These are phyloP conservation scores for Paedocypris micromegethes DNA, from an alignment of 2,797 vertebrate genomes.

Conservation along the genomic window DNA sequence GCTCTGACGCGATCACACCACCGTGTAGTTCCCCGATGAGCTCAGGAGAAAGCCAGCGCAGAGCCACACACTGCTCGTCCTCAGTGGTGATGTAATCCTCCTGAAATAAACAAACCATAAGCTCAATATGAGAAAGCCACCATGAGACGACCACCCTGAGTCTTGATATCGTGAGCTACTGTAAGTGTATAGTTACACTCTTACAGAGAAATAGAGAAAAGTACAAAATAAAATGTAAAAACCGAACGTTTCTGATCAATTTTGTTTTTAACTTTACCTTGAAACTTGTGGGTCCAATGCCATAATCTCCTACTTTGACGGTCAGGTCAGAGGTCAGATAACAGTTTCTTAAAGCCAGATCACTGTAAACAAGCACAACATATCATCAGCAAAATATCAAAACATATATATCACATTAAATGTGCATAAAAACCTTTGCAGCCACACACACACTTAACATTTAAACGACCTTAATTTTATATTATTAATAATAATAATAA, in stretches of 20 bases:
- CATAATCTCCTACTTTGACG: conserved; percentile 94
- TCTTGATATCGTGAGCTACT: too few relatives aligned
- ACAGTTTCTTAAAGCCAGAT: conserved; percentile 92
- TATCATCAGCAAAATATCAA: not conserved
- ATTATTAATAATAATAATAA: too few relatives aligned
- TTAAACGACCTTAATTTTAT: too few relatives aligned
- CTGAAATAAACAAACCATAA: conserved; percentile 55
- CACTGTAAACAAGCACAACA: conserved; percentile 63
- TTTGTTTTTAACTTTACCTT: conserved; percentile 72
- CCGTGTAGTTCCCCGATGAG: conserved; percentile 90
- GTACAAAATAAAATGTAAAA: not conserved
- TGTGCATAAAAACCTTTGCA: too few relatives aligned
- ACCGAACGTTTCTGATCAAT: not conserved
- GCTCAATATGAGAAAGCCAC: too few relatives aligned
- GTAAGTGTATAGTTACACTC: too few relatives aligned
- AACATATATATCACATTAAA: not conserved
- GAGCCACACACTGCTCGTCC: conserved; percentile 83
- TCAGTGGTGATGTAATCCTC: conserved; percentile 95
- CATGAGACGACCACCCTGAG: too few relatives aligned
- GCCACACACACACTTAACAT: too few relatives aligned
- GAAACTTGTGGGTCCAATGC: conserved; percentile 85
- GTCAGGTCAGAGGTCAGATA: conserved; percentile 91
- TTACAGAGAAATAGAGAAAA: not conserved
- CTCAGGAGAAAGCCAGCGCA: conserved; percentile 94
- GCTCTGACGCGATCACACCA: conserved; percentile 83